A percentile compares a stretch with the other conserved stretches of the same genome.
Conservation (phyloP, 2,113 vertebrate genomes). For the Symphodus melops region DNA sequence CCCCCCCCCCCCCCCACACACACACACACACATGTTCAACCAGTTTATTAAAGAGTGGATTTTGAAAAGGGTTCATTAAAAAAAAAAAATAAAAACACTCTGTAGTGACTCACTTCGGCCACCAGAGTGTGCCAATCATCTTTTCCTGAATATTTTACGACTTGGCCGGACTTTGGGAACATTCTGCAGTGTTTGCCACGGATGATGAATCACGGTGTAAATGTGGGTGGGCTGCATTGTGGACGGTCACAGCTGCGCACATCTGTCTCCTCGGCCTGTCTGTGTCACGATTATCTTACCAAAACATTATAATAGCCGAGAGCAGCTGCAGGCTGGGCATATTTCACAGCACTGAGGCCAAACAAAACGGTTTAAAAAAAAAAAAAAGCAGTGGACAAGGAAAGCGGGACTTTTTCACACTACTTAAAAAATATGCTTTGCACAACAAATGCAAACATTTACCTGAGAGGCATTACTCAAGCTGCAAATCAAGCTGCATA, state of each 20-base stretch:
- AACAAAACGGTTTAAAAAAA: constrained; percentile 53
- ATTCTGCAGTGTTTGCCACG: not conserved
- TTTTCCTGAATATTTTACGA: not conserved
- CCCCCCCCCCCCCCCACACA: no score
- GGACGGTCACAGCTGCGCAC: constrained; percentile 69
- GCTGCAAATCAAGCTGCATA: not conserved
- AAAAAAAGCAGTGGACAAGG: constrained; percentile 26
- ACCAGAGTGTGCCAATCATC: constrained; percentile 50
- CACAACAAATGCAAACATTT: constrained; percentile 35
- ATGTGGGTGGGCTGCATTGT: constrained; percentile 68
- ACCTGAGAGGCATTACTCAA: not conserved
- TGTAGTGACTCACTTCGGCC: constrained; percentile 17
- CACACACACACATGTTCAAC: no score
- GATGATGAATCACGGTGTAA: constrained; percentile 47
- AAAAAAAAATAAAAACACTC: not conserved
- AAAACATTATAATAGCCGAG: constrained; percentile 66
- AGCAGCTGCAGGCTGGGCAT: constrained; percentile 41
- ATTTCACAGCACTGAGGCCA: constrained; percentile 42
- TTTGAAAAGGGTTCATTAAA: no score
- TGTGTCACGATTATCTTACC: constrained; percentile 54
- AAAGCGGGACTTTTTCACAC: constrained; percentile 24
- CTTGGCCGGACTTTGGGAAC: not conserved
- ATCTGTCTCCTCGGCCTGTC: constrained; percentile 57
- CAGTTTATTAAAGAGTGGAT: no score
- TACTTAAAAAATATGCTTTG: constrained; percentile 32